phyloP scores from a whole-genome alignment of 2,113 vertebrate species.

The Cyprinodon tularosa region DNA sequence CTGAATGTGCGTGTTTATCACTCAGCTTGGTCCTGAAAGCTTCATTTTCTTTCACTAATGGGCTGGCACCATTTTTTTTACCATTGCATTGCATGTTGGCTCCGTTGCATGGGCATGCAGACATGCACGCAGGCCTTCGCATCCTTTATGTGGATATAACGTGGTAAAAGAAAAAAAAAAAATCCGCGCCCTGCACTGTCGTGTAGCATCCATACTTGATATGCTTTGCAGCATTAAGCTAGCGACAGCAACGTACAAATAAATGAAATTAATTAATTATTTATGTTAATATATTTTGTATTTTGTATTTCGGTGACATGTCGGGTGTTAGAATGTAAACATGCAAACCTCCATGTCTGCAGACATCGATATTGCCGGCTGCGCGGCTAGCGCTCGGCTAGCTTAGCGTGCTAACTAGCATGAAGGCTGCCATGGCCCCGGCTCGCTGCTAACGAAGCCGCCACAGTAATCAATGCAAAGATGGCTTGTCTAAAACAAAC shows the following conservation, averaged over 20 bases:
- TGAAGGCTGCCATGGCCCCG: constrained; percentile 26
- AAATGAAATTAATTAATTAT: not conserved
- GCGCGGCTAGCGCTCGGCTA: constrained; percentile 44
- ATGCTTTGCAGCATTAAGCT: not conserved
- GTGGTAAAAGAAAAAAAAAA: not conserved
- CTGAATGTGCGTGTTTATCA: not conserved
- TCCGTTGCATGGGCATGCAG: constrained; percentile 64
- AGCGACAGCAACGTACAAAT: not conserved
- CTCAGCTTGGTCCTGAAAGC: not conserved
- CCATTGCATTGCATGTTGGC: constrained; percentile 24
- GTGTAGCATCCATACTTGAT: constrained; percentile 20
- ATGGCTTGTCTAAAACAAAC: constrained; percentile 49
- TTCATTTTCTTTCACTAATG: not conserved
- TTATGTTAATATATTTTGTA: not conserved
- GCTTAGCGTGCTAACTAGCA: constrained; percentile 43
- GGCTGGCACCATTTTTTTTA: constrained; percentile 25
- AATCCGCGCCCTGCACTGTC: constrained; percentile 14
- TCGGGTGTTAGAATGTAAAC: not conserved
- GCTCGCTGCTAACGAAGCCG: constrained; percentile 38
- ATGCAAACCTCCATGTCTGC: not conserved
- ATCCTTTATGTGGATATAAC: constrained; percentile 7
- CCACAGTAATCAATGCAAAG: constrained; percentile 42
- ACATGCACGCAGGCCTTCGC: constrained; percentile 52
- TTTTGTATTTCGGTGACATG: not conserved
- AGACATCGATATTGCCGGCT: constrained; percentile 58